phyloP scores from a whole-genome alignment of 2,113 vertebrate species.

The Gavialis gangeticus region DNA sequence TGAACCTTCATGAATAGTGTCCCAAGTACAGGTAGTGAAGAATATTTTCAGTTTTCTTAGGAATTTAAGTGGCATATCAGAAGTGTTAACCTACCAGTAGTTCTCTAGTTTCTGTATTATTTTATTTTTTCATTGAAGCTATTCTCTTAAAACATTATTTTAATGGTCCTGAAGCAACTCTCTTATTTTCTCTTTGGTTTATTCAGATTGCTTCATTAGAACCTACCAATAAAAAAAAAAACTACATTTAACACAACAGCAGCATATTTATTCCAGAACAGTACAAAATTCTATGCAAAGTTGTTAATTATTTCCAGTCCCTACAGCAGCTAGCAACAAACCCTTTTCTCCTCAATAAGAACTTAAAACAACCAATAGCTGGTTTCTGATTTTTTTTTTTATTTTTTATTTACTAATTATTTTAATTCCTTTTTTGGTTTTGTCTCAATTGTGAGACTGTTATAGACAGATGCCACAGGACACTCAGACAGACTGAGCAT shows the following conservation, averaged over 20 bases:
- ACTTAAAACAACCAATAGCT: neutral
- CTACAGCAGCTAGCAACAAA: neutral
- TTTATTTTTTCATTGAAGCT: neutral
- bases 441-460: neutral
- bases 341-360: neutral
- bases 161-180: neutral
- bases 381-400: neutral
- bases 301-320: neutral
- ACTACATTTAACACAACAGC: neutral
- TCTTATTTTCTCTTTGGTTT: neutral
- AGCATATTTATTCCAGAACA: neutral
- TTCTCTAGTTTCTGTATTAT: neutral
- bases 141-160: neutral
- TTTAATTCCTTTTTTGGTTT: neutral
- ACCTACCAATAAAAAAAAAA: neutral
- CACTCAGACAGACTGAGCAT: no score
- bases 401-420: fast-evolving
- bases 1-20: neutral
- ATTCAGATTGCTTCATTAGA: neutral
- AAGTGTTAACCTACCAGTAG: neutral
- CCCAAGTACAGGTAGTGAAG: neutral
- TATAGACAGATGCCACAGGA: no score
- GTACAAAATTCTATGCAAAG: neutral
- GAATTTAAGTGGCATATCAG: neutral
- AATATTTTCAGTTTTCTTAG: neutral